Evolutionary conservation across 2,888 invertebrate species (phyloP).

Genomic region (Acleris cristana): DNA sequence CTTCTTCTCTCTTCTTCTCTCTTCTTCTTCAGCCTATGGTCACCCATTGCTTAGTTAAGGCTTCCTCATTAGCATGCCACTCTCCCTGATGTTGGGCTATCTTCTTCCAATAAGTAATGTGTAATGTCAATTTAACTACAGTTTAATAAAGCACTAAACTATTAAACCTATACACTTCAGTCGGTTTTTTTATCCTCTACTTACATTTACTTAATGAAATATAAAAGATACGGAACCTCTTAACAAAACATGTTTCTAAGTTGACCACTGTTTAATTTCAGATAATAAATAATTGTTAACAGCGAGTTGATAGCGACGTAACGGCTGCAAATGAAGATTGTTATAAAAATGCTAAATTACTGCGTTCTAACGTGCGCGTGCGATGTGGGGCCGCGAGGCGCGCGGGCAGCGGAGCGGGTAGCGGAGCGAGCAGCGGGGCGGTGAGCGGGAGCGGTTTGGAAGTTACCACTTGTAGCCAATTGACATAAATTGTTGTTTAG

Average conservation of each 20-base stretch:
- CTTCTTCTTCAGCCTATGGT: no score
- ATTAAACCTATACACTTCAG: no score
- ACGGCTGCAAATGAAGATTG: slow-evolving; percentile 60
- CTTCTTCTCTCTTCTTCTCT: no score
- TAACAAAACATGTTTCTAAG: not conserved
- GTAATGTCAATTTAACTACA: no score
- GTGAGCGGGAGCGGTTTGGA: slow-evolving; percentile 43
- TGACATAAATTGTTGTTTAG: not conserved
- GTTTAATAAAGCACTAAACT: no score
- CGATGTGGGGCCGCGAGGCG: slow-evolving; percentile 15
- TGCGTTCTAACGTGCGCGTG: slow-evolving; percentile 49
- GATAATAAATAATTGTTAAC: slow-evolving; percentile 34
- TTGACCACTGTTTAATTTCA: slow-evolving; percentile 22
- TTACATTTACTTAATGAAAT: no score
- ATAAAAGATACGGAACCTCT: slow-evolving; percentile 1
- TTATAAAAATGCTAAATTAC: slow-evolving; percentile 63
- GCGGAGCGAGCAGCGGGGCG: slow-evolving; percentile 42
- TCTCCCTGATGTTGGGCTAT: no score
- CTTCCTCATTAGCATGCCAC: no score
- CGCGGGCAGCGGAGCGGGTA: not conserved
- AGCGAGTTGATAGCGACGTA: slow-evolving; percentile 53
- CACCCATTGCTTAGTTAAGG: no score
- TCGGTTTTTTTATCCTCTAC: no score
- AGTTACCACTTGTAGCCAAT: not conserved
- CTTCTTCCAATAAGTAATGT: no score